Evolutionary conservation across 2,797 vertebrate species (phyloP), one percentile per base, ranked within the genome.

Genomic region (Ctenopoma kingsleyae): DNA sequence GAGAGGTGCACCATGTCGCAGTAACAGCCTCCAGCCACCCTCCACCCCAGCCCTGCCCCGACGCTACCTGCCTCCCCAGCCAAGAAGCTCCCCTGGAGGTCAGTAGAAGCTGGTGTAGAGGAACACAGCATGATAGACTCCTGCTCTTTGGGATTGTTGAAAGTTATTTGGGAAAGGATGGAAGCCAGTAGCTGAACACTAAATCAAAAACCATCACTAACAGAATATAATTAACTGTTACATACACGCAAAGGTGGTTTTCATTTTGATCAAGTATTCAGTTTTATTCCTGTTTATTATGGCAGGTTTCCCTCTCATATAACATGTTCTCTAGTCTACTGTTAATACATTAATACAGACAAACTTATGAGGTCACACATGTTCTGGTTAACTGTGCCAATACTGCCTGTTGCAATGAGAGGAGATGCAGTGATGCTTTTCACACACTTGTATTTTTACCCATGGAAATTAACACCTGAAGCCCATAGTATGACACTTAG

Each of bases 41-140:
- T 95, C 94, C 81, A 95, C 87, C 40, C 90, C 91, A 0, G 92
- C 87, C 0, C 90, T 94, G 30, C 93, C 94, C 11, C 95, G 97
- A 20, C 96, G 94, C 85, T 96, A 94, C 84, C 92, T 99, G 76
- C 95, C 98, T 38, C 94, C 96, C 0, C 96, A 96, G 20, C 95
- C 97, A 1, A 96, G 96, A 80, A 88, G 95, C 60, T 92, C 94
- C 49, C 93, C 93, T 40, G 91, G 87, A 76, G 87, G 93, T 93
- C 68, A 88, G 91, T 56, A 4, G 1, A 32, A 1, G 13, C n/a
- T 50, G 51, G 50, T 17, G 1, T 7, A 12, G 9, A 2, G 50
- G 12, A 54, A 40, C 32, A 35, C 32, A 35, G 8, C 10, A 38
- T 32, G 8, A 32, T 32, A 32, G 8, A 32, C 30, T 32, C 30